A percentile compares a stretch with the other conserved stretches of the same genome.
Conservation (phyloP, 2,113 vertebrate species). For the Alces alces region DNA sequence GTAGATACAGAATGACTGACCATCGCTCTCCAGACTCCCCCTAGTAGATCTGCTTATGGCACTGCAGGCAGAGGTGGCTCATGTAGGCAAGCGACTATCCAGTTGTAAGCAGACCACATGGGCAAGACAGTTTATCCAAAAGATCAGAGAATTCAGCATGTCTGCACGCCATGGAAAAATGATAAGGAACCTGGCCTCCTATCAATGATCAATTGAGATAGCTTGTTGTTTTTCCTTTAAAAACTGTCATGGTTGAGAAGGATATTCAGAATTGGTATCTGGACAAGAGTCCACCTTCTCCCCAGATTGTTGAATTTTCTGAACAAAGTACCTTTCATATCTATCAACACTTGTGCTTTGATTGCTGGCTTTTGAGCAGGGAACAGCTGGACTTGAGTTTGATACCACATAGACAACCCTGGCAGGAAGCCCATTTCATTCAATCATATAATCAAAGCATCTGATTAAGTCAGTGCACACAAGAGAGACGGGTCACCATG, state of each 20-base stretch:
- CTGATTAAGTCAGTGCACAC: background rate
- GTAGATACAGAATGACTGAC: background rate
- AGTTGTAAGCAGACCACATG: background rate
- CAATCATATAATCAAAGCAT: fast-evolving
- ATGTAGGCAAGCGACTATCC: background rate
- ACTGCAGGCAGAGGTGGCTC: background rate
- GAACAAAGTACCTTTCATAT: background rate
- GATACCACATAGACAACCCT: background rate
- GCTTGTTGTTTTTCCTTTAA: background rate
- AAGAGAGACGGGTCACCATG: too few relatives aligned
- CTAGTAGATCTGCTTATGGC: background rate
- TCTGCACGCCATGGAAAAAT: background rate
- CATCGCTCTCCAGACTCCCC: background rate
- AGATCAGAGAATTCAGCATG: background rate
- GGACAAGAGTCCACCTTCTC: background rate
- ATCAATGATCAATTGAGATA: background rate
- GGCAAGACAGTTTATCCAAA: background rate
- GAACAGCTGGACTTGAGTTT: background rate
- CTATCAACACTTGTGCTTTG: background rate
- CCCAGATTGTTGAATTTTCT: background rate
- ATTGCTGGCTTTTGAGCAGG: background rate
- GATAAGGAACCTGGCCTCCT: background rate
- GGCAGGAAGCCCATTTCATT: background rate
- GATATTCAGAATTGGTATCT: background rate
- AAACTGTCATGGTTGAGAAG: background rate